phyloP scores from a whole-genome alignment of 2,113 vertebrate species.

The Rhadina sibilatrix region DNA sequence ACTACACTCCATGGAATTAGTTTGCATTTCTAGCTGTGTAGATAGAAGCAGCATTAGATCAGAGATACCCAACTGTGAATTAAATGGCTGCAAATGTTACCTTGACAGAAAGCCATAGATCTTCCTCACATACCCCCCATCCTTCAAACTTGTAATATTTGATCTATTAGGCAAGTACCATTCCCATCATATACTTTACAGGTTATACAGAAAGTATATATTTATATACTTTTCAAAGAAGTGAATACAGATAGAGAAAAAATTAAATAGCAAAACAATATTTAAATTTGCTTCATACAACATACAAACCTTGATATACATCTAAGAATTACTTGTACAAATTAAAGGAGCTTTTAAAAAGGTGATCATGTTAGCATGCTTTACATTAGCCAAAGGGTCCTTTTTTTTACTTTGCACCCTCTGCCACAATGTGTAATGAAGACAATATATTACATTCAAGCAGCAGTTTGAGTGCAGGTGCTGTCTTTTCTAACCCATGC shows the following conservation, averaged over 20 bases:
- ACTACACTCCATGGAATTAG: not conserved
- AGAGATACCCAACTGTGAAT: not conserved
- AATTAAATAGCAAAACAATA: not conserved
- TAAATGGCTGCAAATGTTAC: not conserved
- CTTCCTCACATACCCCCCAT: not conserved
- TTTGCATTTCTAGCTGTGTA: not conserved
- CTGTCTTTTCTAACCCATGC: not conserved
- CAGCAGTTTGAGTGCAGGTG: not conserved
- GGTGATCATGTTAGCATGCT: not conserved
- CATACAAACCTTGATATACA: not conserved
- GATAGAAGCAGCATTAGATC: not conserved
- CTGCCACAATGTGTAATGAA: not conserved
- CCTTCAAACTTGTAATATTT: not conserved
- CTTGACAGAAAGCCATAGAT: not conserved
- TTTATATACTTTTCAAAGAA: not conserved
- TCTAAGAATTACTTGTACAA: not conserved
- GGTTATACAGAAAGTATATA: not conserved
- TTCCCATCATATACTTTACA: not conserved
- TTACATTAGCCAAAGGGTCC: not conserved
- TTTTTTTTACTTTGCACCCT: not conserved
- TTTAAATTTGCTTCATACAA: not conserved
- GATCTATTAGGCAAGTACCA: not conserved
- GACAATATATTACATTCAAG: not conserved
- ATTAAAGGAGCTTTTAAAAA: not conserved
- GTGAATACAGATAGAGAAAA: not conserved